A percentile compares a stretch with the other conserved stretches of the same genome.
These are phyloP conservation scores for Furcifer pardalis DNA, from an alignment of 2,797 vertebrate genomes.

Conservation along the genomic window DNA sequence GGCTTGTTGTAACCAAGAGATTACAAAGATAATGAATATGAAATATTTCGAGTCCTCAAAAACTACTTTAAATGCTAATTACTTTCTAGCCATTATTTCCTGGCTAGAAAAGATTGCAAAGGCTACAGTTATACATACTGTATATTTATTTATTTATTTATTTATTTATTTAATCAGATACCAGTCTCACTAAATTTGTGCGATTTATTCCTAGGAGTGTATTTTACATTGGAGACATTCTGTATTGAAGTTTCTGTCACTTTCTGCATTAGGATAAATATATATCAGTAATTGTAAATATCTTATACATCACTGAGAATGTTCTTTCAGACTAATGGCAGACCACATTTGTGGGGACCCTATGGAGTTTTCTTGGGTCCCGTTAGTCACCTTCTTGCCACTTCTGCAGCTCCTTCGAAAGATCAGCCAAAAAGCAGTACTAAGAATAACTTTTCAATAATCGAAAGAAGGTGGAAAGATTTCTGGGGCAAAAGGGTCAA, in stretches of 20 bases:
- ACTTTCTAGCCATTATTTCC: background rate
- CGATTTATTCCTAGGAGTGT: background rate
- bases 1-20: background rate
- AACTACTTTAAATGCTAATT: too few species aligned
- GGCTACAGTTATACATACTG: background rate
- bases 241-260: background rate
- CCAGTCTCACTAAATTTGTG: background rate
- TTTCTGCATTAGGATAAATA: background rate
- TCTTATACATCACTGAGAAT: background rate
- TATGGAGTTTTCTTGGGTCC: too few species aligned
- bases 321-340: background rate
- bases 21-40: background rate
- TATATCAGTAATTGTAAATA: background rate
- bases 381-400: too few species aligned
- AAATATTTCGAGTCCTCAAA: background rate
- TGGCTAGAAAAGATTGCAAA: background rate
- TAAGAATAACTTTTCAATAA: too few species aligned
- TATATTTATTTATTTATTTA: too few species aligned
- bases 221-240: background rate
- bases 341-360: background rate
- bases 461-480: too few species aligned
- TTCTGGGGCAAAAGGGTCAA: too few species aligned
- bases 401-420: too few species aligned
- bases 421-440: too few species aligned
- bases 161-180: background rate